Evolutionary conservation across 2,113 vertebrate genomes (phyloP).

Genomic region (Tyto alba): DNA sequence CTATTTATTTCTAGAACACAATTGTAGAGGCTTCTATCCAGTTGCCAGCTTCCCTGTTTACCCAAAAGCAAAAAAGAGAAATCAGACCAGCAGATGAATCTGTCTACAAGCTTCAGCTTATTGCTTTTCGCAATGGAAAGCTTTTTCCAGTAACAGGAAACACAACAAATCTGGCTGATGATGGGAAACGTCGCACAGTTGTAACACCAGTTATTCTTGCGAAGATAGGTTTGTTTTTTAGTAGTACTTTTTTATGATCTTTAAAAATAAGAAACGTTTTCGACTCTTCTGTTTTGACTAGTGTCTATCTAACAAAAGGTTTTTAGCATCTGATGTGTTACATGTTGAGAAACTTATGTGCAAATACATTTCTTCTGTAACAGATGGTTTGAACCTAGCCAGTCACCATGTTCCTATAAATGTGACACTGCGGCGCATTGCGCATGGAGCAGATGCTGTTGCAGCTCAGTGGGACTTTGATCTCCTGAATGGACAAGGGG

Average conservation of each 20-base stretch:
- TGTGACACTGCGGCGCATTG: conserved; percentile 85
- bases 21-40: conserved; percentile 93
- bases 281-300: not conserved
- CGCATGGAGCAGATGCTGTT: conserved; percentile 85
- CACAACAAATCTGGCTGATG: conserved; percentile 81
- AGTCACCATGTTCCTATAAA: conserved; percentile 80
- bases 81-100: conserved; percentile 79
- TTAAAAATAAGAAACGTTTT: not conserved
- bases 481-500: conserved; percentile 85
- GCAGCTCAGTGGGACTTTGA: conserved; percentile 93
- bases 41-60: conserved; percentile 87
- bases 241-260: not conserved
- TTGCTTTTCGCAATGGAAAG: conserved; percentile 94
- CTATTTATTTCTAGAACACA: conserved; percentile 79
- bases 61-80: conserved; percentile 73
- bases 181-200: conserved; percentile 87
- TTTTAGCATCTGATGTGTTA: not conserved
- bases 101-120: conserved; percentile 87
- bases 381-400: conserved; percentile 79
- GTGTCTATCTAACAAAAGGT: not conserved
- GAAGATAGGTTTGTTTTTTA: conserved; percentile 82
- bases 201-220: conserved; percentile 92
- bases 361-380: not conserved
- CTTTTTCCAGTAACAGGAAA: conserved; percentile 94
- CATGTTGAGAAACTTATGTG: not conserved